Evolutionary conservation across 2,797 vertebrate species (phyloP).

Genomic region (Chelonia mydas): DNA sequence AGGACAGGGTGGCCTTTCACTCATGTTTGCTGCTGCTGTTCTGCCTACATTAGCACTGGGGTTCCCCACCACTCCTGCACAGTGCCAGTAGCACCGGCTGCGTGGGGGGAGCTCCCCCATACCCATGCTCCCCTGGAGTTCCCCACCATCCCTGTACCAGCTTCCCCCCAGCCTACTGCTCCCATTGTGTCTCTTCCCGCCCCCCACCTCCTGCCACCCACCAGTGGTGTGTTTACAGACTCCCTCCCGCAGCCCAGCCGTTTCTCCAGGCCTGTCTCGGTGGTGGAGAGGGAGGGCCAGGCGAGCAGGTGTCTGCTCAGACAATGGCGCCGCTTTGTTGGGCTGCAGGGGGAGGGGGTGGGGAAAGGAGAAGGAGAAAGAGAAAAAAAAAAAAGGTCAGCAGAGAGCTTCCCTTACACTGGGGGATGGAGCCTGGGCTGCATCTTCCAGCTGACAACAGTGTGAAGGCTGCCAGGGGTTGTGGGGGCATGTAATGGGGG

Average conservation of each 20-base stretch:
- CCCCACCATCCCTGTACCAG: neutral
- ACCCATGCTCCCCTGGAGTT: neutral
- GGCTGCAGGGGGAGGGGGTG: neutral
- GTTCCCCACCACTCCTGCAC: neutral
- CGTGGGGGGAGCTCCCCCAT: constrained; percentile 15
- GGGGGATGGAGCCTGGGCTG: neutral
- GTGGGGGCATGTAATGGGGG: neutral
- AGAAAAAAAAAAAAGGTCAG: neutral
- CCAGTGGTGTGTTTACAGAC: neutral
- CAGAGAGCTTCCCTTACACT: neutral
- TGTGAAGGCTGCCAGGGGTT: neutral
- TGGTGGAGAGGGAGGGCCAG: neutral
- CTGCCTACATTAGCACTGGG: constrained; percentile 36
- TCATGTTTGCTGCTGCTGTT: neutral
- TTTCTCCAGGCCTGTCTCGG: neutral
- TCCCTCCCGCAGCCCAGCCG: neutral
- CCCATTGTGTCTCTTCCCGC: neutral
- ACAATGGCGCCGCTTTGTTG: neutral
- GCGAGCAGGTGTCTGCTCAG: neutral
- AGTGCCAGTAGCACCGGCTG: neutral
- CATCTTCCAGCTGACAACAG: neutral
- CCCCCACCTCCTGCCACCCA: neutral
- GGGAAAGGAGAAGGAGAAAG: neutral
- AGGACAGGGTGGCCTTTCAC: neutral
- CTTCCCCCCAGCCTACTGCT: neutral